Evolutionary conservation across 2,113 vertebrate genomes (phyloP), one percentile per base, ranked within the genome.

Genomic region (Dasyornis broadbenti): DNA sequence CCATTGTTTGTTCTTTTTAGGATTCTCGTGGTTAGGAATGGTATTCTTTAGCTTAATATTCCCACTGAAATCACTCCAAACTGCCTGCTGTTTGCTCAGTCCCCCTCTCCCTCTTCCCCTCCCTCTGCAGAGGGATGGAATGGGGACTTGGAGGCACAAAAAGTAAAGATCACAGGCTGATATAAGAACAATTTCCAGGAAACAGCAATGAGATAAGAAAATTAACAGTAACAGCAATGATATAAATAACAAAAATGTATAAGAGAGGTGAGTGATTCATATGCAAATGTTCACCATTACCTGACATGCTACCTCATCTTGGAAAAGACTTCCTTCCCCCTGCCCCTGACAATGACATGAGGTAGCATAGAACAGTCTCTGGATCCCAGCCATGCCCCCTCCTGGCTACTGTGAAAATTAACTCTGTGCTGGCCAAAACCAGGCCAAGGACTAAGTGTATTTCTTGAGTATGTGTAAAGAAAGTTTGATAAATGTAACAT

Each of bases 1-100:
- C 5, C 5, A 39, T 31, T 53, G 0, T 15, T 60, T 18, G 0
- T 0, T 7, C 8, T 30, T 33, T 66, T 33, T 75, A 61, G 15
- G 22, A 59, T 12, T 37, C 4, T 27, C 22, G 15, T 33, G 27
- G 23, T 57, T 50, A 50, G 22, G 9, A 88, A 33, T 20, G 12
- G 11, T 22, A 23, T 31, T 71, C 19, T 63, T 47, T 6, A 31
- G 57, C 49, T 35, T 64, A 31, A 15, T 64, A 35, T 37, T 65
- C 50, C 37, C 37, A 23, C 21, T 19, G 37, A 56, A 42, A 49
- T 14, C 11, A 14, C 14, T 35, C 35, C 13, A 42, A 49, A 75
- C 15, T 13, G 5, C 13, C 4, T 13, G 21, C 9, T 42, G 4
- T 64, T 56, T 40, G 16, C 10, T 64, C 35, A 35, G 5, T 56